A percentile compares a stretch with the other conserved stretches of the same genome.
These are phyloP conservation scores for Mycalesis mineus DNA, from an alignment of 2,888 invertebrate genomes.

Conservation along the genomic window DNA sequence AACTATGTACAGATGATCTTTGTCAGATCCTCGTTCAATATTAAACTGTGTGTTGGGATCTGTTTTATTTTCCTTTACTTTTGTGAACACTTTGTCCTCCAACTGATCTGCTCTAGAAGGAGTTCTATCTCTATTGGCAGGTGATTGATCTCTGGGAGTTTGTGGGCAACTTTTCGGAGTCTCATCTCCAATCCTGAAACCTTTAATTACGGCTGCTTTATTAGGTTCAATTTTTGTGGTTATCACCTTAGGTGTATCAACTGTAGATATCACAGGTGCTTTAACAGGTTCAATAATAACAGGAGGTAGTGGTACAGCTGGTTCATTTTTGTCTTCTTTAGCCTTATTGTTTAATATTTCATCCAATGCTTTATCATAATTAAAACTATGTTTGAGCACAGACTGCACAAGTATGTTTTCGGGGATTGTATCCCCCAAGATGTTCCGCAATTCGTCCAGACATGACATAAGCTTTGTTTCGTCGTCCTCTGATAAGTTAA, in stretches of 20 bases:
- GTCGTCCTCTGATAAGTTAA: constrained; percentile 81
- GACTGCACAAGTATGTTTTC: constrained; percentile 85
- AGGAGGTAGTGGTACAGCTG: constrained; percentile 41
- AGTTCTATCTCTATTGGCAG: constrained; percentile 78
- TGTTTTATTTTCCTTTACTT: constrained; percentile 74
- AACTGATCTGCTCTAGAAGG: constrained; percentile 57
- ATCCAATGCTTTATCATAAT: constrained; percentile 85
- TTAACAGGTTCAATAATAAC: constrained; percentile 48
- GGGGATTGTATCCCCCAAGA: constrained; percentile 86
- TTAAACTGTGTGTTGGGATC: constrained; percentile 81
- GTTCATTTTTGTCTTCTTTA: constrained; percentile 31
- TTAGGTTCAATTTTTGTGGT: constrained; percentile 67
- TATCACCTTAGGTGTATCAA: constrained; percentile 56
- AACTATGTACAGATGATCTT: constrained; percentile 93
- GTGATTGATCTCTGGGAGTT: constrained; percentile 84
- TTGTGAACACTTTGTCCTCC: constrained; percentile 64
- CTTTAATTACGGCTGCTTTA: constrained; percentile 69
- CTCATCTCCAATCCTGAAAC: constrained; percentile 72
- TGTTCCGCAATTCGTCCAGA: constrained; percentile 87
- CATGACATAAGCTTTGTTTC: constrained; percentile 88
- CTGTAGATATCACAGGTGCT: constrained; percentile 45
- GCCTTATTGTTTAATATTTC: constrained; percentile 79
- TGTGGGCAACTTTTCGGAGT: constrained; percentile 51
- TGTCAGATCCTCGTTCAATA: constrained; percentile 86
- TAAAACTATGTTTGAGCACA: constrained; percentile 84